These are phyloP conservation scores for Daktulosphaira vitifoliae DNA, from an alignment of 1,140 invertebrate species.

Conservation along the genomic window DNA sequence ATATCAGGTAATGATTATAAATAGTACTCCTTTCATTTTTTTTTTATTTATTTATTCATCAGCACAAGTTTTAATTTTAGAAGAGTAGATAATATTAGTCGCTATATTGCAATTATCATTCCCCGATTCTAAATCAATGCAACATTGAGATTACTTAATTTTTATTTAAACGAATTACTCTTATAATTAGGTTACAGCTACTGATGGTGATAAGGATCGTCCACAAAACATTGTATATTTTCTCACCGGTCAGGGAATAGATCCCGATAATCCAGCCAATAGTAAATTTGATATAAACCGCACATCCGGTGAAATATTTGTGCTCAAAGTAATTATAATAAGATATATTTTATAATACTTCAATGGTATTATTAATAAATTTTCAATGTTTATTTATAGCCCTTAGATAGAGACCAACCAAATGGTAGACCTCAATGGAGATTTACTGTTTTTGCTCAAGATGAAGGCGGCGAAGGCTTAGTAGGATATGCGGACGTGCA, in stretches of 20 bases:
- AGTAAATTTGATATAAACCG: slow-evolving; percentile 95
- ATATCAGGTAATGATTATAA: no score
- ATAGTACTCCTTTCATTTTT: no score
- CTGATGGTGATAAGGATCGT: slow-evolving; percentile 88
- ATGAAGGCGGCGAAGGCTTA: slow-evolving; percentile 89
- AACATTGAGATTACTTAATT: no score
- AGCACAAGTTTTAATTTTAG: no score
- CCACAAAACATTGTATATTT: slow-evolving; percentile 94
- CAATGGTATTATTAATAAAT: not conserved
- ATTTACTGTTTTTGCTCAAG: slow-evolving; percentile 95
- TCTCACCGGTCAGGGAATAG: slow-evolving; percentile 90
- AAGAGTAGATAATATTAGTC: no score
- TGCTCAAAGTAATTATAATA: slow-evolving; percentile 64
- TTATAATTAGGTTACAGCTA: slow-evolving; percentile 77
- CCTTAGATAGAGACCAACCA: slow-evolving; percentile 91
- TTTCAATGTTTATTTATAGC: slow-evolving; percentile 49
- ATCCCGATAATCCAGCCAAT: slow-evolving; percentile 86
- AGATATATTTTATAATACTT: not conserved
- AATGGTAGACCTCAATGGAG: slow-evolving; percentile 89
- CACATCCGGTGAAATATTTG: slow-evolving; percentile 87
- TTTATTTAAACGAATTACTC: no score
- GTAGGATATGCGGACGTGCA: slow-evolving; percentile 98
- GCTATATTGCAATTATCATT: no score
- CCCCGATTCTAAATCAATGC: no score
- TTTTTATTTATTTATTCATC: no score